phyloP scores from a whole-genome alignment of 2,113 vertebrate species.

The Xyliphius kryptos region DNA sequence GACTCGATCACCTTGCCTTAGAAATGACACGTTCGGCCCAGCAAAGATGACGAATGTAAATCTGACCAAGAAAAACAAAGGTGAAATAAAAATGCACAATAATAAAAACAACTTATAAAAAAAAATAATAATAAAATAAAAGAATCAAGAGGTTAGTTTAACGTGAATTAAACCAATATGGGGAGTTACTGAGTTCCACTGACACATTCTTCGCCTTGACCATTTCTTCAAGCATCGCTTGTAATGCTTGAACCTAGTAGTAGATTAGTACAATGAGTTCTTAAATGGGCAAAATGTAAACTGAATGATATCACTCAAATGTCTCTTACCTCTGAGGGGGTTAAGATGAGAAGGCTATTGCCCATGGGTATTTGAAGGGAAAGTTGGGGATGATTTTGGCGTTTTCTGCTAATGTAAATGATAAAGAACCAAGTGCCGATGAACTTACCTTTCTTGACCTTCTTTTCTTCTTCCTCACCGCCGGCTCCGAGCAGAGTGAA shows the following conservation, averaged over 20 bases:
- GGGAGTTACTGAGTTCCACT: too few species aligned
- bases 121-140: slow-evolving; percentile 47
- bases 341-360: slow-evolving; percentile 18
- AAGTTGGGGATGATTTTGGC: slow-evolving; percentile 20
- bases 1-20: too few species aligned
- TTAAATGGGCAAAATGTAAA: slow-evolving; percentile 10
- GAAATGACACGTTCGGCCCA: slow-evolving; percentile 54
- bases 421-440: not conserved
- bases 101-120: too few species aligned
- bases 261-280: slow-evolving; percentile 4
- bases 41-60: slow-evolving; percentile 59
- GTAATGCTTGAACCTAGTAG: slow-evolving; percentile 10
- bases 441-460: slow-evolving; percentile 91
- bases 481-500: slow-evolving; percentile 85
- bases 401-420: not conserved
- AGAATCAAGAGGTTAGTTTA: slow-evolving; percentile 26
- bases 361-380: slow-evolving; percentile 21
- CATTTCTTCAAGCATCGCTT: slow-evolving; percentile 7
- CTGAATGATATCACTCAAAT: slow-evolving; percentile 17
- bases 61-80: slow-evolving; percentile 49
- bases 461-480: slow-evolving; percentile 80
- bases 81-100: too few species aligned
- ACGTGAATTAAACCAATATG: not conserved
- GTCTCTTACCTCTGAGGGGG: slow-evolving; percentile 33
- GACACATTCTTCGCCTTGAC: slow-evolving; percentile 1